Evolutionary conservation across 2,797 vertebrate genomes (phyloP).

Genomic region (Mus caroli): DNA sequence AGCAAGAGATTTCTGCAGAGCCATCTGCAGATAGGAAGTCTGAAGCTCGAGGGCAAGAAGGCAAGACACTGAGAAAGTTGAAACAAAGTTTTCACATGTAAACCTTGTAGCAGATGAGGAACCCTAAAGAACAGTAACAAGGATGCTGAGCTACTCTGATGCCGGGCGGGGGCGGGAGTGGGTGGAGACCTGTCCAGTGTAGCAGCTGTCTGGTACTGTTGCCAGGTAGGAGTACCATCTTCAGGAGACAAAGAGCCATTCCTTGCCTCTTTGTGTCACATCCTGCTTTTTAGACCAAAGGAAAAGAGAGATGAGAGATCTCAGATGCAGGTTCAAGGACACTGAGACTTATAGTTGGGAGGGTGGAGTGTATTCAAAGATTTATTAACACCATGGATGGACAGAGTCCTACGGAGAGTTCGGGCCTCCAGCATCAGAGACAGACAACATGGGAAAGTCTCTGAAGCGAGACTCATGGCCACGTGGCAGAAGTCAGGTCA

Average conservation of each 20-base stretch:
- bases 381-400: neutral
- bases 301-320: neutral
- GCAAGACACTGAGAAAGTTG: neutral
- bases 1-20: neutral
- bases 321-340: neutral
- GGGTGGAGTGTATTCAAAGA: neutral
- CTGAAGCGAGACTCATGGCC: neutral
- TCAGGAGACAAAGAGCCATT: neutral
- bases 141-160: neutral
- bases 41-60: neutral
- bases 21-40: neutral
- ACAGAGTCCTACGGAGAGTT: neutral
- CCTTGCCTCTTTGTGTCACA: neutral
- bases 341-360: neutral
- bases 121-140: neutral
- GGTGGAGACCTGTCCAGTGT: too few species aligned
- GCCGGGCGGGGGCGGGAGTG: too few species aligned
- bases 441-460: neutral
- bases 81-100: neutral
- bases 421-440: neutral
- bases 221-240: neutral
- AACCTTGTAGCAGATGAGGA: neutral
- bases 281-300: neutral
- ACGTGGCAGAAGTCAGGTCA: neutral
- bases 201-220: neutral